These are phyloP conservation scores for Pteruthius melanotis DNA, from an alignment of 2,113 vertebrate species.

Conservation along the genomic window DNA sequence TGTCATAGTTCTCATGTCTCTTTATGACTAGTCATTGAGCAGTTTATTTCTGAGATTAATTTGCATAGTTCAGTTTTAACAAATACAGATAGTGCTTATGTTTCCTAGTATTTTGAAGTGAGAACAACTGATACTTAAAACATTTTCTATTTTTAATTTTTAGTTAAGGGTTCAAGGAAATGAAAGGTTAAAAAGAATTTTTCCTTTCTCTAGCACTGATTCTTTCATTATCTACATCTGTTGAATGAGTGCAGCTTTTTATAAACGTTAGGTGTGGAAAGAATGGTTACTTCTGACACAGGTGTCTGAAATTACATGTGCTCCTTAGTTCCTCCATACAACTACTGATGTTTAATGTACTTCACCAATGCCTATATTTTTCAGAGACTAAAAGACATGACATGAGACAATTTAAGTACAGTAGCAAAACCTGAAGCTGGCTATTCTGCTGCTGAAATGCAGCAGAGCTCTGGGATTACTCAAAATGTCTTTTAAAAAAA, in stretches of 20 bases:
- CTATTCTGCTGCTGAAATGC: background rate
- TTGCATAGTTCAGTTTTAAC: background rate
- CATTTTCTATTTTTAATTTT: background rate
- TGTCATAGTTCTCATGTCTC: conserved; percentile 28
- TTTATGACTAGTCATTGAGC: background rate
- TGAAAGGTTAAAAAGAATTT: background rate
- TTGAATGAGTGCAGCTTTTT: background rate
- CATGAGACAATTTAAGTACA: background rate
- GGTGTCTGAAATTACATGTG: background rate
- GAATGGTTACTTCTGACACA: background rate
- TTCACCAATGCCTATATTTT: background rate
- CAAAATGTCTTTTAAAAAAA: background rate
- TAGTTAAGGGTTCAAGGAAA: background rate
- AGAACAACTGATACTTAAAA: background rate
- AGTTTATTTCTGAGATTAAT: conserved; percentile 24
- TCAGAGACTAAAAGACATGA: background rate
- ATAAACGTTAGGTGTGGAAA: background rate
- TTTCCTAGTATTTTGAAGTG: background rate
- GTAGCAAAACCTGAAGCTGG: background rate
- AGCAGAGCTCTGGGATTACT: background rate
- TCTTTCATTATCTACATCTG: background rate
- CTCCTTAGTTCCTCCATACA: background rate
- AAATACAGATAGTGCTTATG: background rate
- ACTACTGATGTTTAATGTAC: background rate
- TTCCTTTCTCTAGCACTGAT: background rate